Base-by-base conservation (phyloP, 2,888 invertebrate genomes). In the Cephus spinipes region DNA sequence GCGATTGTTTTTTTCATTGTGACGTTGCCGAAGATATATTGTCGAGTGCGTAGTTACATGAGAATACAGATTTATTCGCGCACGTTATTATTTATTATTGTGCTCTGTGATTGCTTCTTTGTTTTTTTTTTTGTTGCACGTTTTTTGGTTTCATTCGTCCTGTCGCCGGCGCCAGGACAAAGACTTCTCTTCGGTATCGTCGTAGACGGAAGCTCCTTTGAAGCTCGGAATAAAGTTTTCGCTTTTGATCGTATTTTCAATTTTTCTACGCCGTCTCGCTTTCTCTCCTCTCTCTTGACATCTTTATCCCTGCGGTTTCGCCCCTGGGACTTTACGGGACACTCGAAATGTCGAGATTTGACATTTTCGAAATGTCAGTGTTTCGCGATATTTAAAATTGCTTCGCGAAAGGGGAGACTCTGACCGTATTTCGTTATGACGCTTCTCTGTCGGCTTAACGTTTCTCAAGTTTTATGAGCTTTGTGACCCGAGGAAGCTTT, bases 291-390 rank as follows among this genome's bases (percentile, higher is more conserved):
- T 23, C 2, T 55, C 55, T 55, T 23, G 23, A 23, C 15, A 23
- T 55, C 23, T 23, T 55, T 35, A 12, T 35, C 35, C 12, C 11
- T 3, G 35, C 12, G 35, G 35, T 35, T 35, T 12, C 35, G 35
- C 35, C 6, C 15, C 23, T 23, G 77, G 81, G 78, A 80, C 78
- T 79, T 76, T 75, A 75, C 69, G 68, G 30, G 55, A 32, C 40
- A 6, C 15, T 68, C 31, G 77, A 84, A 87, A 87, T 86, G 88
- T 83, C 87, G 83, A 77, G 73, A 68, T 77, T 73, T 86, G 86
- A 77, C 85, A 85, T 87, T 87, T 88, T 76, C 73, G 68, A 86
- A 87, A 87, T 87, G 87, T 85, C 88, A 85, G 69, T 76, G 55
- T 23, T 55, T 9, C 55, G 55, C 55, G 55, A 23, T 23, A 55